Evolutionary conservation across 1,140 invertebrate species (phyloP).

Genomic region (Dryas iulia): DNA sequence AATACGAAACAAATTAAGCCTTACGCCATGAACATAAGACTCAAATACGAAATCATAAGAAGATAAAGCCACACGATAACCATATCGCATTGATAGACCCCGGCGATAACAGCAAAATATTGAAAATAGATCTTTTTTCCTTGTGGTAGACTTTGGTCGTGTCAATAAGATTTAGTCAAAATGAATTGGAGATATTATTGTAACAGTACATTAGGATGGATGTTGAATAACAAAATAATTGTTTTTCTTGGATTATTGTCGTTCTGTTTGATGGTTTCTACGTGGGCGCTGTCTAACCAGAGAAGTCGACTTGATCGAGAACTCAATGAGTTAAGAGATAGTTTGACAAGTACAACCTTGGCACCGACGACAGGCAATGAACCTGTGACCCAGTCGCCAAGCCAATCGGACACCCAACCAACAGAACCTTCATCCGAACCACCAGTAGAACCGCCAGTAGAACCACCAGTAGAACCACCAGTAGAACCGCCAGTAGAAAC

Average conservation of each 20-base stretch:
- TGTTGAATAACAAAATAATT: conserved; percentile 67
- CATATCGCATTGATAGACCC: background rate
- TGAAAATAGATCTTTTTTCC: conserved; percentile 13
- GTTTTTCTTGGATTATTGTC: conserved; percentile 60
- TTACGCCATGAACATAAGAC: background rate
- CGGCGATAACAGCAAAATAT: conserved; percentile 13
- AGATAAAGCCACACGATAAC: background rate
- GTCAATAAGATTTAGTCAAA: conserved; percentile 22
- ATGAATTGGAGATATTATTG: conserved; percentile 62
- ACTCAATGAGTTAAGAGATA: conserved; percentile 38
- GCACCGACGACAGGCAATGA: conserved; percentile 19
- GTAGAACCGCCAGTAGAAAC: background rate
- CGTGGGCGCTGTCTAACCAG: conserved; percentile 54
- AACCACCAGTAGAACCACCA: background rate
- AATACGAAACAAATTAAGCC: background rate
- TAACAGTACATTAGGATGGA: conserved; percentile 51
- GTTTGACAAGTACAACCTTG: conserved; percentile 6
- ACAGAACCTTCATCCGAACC: background rate
- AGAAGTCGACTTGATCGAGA: conserved; percentile 46
- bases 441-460: background rate
- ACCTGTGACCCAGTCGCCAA: background rate
- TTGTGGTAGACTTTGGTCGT: conserved; percentile 1
- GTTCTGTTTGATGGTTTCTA: conserved; percentile 65
- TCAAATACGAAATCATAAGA: background rate
- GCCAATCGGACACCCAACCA: background rate